Base-by-base conservation (phyloP, 2,797 vertebrate species). In the Vespertilio murinus region DNA sequence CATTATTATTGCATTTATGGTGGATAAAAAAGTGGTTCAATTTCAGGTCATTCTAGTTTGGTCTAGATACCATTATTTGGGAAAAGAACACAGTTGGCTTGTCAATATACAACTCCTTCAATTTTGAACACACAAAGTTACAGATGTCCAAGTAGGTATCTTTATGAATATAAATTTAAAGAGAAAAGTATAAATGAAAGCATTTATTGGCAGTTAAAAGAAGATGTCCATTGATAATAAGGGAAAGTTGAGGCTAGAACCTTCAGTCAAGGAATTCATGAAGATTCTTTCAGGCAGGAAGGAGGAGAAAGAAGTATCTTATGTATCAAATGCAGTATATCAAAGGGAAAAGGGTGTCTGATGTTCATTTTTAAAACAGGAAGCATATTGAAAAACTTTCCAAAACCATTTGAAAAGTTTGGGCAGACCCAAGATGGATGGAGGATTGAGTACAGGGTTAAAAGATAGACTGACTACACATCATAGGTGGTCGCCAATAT, bases 131-230 rank as follows among this genome's bases (percentile, higher is more conserved):
- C 4, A 9, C 61, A 70, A 69, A 70, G 1, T 65, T 83, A 7
- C 28, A 74, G 42, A 49, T 79, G 40, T 80, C 33, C 22, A 70
- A 70, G 49, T 22, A 89, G 47, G n/a, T 61, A 42, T 70, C 22
- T 47, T 74, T 94, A 65, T 71, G 45, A 65, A 30, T 14, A 61
- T 80, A 95, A 49, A 71, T 45, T 42, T 80, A 69, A 93, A 77
- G 65, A 91, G 40, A 92, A 94, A 95, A 16, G 14, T 74, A 18
- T 14, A 40, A 28, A 45, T 33, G 12, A 79, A 70, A 88, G 75
- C 8, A 13, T 83, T 65, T 73, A 78, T 64, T 84, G 28, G 23
- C 38, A 84, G 23, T 49, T 71, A 69, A 89, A 70, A 64, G 40
- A 40, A 64, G 40, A 40, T 74, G 20, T 40, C 42, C 30, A 40